Conservation (phyloP, 2,113 vertebrate genomes). For the Bungarus multicinctus region DNA sequence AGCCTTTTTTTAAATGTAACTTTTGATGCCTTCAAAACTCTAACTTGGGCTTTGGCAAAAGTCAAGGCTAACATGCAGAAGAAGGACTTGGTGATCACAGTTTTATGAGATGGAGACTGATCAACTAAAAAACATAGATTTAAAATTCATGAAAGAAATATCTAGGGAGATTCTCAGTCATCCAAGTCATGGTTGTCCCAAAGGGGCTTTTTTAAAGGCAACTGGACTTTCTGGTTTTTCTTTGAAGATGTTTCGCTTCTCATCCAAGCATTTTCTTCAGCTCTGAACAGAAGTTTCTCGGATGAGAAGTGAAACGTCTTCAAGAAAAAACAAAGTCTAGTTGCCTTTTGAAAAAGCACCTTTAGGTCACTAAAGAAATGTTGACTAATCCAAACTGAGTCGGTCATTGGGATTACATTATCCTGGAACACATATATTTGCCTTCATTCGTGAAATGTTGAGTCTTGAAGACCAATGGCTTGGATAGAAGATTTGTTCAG, state of each 20-base stretch:
- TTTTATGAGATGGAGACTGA: neutral
- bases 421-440: no score
- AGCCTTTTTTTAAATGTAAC: neutral
- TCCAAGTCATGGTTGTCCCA: neutral
- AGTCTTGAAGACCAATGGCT: neutral
- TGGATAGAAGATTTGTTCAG: neutral
- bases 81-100: neutral
- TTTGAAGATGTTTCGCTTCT: neutral
- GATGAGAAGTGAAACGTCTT: no score
- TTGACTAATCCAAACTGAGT: no score
- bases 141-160: neutral
- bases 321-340: no score
- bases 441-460: neutral
- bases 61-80: neutral
- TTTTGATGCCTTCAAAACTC: neutral
- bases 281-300: no score
- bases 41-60: neutral
- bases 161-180: neutral
- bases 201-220: neutral
- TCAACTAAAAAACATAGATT: neutral
- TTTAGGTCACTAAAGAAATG: no score
- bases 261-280: neutral
- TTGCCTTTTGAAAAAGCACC: no score
- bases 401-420: no score
- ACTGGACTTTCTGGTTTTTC: neutral